Evolutionary conservation across 2,113 vertebrate genomes (phyloP).

Genomic region (Campylomormyrus numenius): DNA sequence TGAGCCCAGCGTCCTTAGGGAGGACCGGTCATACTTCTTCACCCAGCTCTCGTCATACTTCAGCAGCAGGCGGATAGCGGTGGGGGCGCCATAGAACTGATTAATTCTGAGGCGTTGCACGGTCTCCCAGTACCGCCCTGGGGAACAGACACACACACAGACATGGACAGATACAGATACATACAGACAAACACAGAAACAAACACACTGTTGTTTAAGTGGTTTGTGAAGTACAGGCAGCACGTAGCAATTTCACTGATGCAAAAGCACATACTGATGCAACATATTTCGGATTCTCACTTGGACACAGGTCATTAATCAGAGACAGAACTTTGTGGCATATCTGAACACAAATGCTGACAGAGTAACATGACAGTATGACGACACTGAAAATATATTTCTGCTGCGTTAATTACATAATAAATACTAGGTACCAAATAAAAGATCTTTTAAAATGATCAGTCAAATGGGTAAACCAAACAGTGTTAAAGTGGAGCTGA

Average conservation of each 20-base stretch:
- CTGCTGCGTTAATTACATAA: background rate
- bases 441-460: background rate
- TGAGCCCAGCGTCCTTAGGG: conserved; percentile 76
- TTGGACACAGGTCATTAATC: background rate
- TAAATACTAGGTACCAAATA: background rate
- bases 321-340: background rate
- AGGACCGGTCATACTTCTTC: conserved; percentile 82
- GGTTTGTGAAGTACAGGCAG: background rate
- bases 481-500: background rate
- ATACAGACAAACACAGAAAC: background rate
- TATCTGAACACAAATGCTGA: background rate
- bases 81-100: conserved; percentile 86
- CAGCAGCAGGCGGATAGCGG: conserved; percentile 76
- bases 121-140: conserved; percentile 87
- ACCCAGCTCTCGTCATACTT: conserved; percentile 80
- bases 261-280: background rate
- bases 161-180: background rate
- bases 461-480: background rate
- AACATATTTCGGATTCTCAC: background rate
- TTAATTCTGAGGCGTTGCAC: conserved; percentile 78
- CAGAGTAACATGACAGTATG: background rate
- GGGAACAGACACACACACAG: conserved; percentile 27
- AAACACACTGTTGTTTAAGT: background rate
- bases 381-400: background rate
- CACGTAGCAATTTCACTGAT: background rate